Base-by-base conservation (phyloP, 2,113 vertebrate genomes). In the Anarrhichthys ocellatus region DNA sequence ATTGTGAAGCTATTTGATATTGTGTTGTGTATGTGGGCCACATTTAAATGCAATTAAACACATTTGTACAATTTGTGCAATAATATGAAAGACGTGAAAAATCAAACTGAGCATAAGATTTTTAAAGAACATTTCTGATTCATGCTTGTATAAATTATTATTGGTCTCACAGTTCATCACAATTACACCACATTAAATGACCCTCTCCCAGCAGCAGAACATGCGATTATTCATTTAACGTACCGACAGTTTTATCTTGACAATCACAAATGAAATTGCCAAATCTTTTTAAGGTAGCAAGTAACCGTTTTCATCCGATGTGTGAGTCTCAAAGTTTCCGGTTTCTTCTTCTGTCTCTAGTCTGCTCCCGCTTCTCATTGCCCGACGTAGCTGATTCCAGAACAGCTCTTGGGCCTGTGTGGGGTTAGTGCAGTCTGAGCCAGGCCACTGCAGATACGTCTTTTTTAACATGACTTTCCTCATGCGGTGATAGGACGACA, bases 361-460 rank as follows among this genome's bases (percentile, higher is more conserved):
- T 73, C 52, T 87, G 76, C 84, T 91, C 13, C 91, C 88, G 6
- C 89, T 87, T 66, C 84, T 94, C 11, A 97, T 80, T 3, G 95
- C 96, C 44, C 86, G 92, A 46, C 92, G 94, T 15, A 98, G 92
- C 83, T 95, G 93, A 76, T 88, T 95, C 96, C 97, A 97, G 83
- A 98, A 97, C 27, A 97, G 91, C 0, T 90, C 92, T 36, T 50
- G 94, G 1, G 96, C 96, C 1, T 94, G 88, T 1, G 29, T 74
- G 1, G 94, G 95, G 0, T 90, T 48, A 0, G 52, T 76, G 78
- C 94, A 95, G 65, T 94, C 82, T 18, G 84, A 62, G 52, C 82
- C 85, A 17, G 97, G 96, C 96, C 97, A 98, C 22, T 94, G 95
- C 61, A 97, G 92, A 83, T 97, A 96, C 0, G 96, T 99, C 70